Base-by-base conservation (phyloP, 2,797 vertebrate species). In the Sebastes alutus region DNA sequence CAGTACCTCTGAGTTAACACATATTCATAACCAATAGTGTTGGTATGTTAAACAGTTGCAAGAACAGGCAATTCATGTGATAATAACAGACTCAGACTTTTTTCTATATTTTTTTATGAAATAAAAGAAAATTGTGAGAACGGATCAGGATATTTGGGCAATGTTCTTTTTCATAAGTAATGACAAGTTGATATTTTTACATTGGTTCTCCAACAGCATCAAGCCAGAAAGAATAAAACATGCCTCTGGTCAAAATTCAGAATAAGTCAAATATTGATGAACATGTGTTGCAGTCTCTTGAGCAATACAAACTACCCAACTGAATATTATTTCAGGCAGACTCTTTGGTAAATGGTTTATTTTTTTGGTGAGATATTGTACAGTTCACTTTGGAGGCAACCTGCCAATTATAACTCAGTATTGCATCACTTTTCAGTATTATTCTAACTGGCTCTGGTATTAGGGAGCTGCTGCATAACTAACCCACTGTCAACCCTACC, bases 231-330 rank as follows among this genome's bases (percentile, higher is more conserved):
- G 46, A 75, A 42, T 72, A 20, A 29, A 76, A 84, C 82, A 29
- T 23, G 66, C 75, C 65, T 78, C 62, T 60, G 52, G 80, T 74
- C 25, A 77, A 25, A 74, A 79, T 62, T 80, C 59, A 66, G 59
- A 60, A 78, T 22, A 46, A 72, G 69, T 83, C 71, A 58, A 58
- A 32, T 86, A 78, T 27, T 63, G 61, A 88, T 77, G 66, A 87
- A 77, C 63, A 64, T 73, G 58, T 82, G 77, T 81, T 78, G 38
- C 32, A 13, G 69, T 79, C 71, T 81, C 64, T 77, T 30, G 73
- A 75, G 82, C 62, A 83, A 73, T 35, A 63, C 16, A 63, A 68
- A 54, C 72, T 49, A 55, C 42, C 64, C 49, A 58, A 58, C 72
- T 67, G 63, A 65, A 72, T 32, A 77, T 77, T 49, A 52, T 79